Evolutionary conservation across 1,140 invertebrate genomes (phyloP).

Genomic region (Drosophila sulfurigaster): DNA sequence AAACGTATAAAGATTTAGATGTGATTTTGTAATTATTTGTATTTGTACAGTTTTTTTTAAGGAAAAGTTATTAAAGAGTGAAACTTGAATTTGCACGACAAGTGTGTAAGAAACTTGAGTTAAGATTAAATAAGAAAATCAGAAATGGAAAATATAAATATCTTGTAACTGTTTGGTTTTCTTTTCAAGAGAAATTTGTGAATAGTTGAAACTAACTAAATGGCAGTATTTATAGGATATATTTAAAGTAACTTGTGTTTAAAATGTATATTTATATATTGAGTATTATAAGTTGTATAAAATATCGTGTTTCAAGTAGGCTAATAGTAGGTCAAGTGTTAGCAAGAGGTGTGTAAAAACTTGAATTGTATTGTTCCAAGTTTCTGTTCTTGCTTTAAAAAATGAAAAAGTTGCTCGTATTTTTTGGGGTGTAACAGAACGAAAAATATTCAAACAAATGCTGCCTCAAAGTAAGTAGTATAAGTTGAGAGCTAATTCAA

Average conservation of each 20-base stretch:
- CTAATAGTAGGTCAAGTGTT: conserved; percentile 4
- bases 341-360: conserved; percentile 12
- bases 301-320: conserved; percentile 22
- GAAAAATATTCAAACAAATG: conserved; percentile 25
- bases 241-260: conserved; percentile 27
- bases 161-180: conserved; percentile 16
- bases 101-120: conserved; percentile 50
- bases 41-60: conserved; percentile 45
- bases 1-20: conserved; percentile 64
- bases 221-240: conserved; percentile 34
- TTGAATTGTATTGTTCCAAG: conserved; percentile 2
- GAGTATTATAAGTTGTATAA: conserved; percentile 17
- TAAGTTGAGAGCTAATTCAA: conserved; percentile 4
- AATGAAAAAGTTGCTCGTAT: conserved; percentile 22
- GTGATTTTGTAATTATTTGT: conserved; percentile 33
- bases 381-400: background rate
- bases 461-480: conserved; percentile 7
- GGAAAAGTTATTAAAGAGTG: conserved; percentile 52
- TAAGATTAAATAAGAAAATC: conserved; percentile 37
- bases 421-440: conserved; percentile 11
- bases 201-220: conserved; percentile 39
- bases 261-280: conserved; percentile 34
- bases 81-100: conserved; percentile 62
- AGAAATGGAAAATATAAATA: conserved; percentile 43
- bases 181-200: conserved; percentile 32